These are phyloP conservation scores for Hylaeus anthracinus DNA, from an alignment of 1,140 invertebrate species.

Conservation along the genomic window DNA sequence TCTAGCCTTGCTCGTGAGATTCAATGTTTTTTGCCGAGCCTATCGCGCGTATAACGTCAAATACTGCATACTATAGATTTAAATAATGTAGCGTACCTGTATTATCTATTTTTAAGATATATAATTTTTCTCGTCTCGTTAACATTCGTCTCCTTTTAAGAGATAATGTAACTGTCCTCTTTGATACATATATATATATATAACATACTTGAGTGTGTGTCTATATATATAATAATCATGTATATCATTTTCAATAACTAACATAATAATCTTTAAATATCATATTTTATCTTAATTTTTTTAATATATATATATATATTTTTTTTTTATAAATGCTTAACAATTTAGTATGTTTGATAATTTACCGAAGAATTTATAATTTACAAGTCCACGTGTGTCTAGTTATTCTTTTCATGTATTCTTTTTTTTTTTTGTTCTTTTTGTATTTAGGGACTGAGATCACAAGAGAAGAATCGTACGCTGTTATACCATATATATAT, in stretches of 20 bases:
- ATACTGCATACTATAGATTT: constrained; percentile 70
- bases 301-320: constrained; percentile 49
- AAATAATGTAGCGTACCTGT: constrained; percentile 67
- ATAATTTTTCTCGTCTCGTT: constrained; percentile 47
- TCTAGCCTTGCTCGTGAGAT: constrained; percentile 80
- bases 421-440: neutral
- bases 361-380: constrained; percentile 50
- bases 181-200: constrained; percentile 41
- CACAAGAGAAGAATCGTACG: constrained; percentile 46
- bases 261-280: constrained; percentile 49
- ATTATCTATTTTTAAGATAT: constrained; percentile 52
- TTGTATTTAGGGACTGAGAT: constrained; percentile 57
- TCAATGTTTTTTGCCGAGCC: constrained; percentile 76
- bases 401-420: neutral
- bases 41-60: constrained; percentile 71
- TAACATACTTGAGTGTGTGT: constrained; percentile 50
- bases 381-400: constrained; percentile 35
- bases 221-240: constrained; percentile 50
- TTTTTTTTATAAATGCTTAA: constrained; percentile 52
- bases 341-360: constrained; percentile 51
- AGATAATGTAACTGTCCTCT: constrained; percentile 38
- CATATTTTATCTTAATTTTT: constrained; percentile 37
- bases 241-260: constrained; percentile 27
- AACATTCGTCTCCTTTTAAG: constrained; percentile 33
- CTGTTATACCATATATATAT: constrained; percentile 15